Evolutionary conservation across 2,113 vertebrate species (phyloP), one percentile per base, ranked within the genome.

Genomic region (Myiozetetes cayanensis): DNA sequence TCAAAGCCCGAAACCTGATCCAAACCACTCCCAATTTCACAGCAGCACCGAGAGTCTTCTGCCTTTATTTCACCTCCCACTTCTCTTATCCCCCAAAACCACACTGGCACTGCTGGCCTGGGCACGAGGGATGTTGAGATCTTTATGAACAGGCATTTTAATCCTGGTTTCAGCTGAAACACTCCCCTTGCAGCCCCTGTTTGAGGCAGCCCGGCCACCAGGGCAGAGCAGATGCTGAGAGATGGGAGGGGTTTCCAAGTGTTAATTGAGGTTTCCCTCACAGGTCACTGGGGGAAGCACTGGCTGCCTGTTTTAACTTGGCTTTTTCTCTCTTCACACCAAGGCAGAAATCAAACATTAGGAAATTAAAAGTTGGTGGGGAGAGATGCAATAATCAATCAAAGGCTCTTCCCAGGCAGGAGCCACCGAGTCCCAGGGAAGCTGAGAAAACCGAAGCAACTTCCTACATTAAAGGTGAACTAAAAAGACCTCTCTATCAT

Each of bases 271-370:
- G 41, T 80, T 90, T 49, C 33, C 28, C 37, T 24, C 79, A 0
- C 35, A 21, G 71, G 37, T 44, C 46, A 13, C 63, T 2, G 49
- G 55, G 55, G 62, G 59, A 74, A 25, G 7, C 12, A 16, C 63
- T 66, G 21, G 20, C 83, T 88, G 67, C 35, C 74, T 86, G 39
- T 7, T 95, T 89, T n/a, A 71, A 55, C 65, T 83, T 6, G 24
- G 52, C 14, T 77, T 77, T 41, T 70, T 20, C 63, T 87, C 74
- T 71, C 93, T 84, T 76, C 10, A 52, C 75, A 55, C 75, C 19
- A 5, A 39, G 81, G 15, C 65, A 90, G 39, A 91, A 91, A 71
- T 86, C 80, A 93, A 94, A 74, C 66, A 75, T 47, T 23, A 39
- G 80, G 41, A 62, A 93, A 84, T 65, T 53, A 89, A 91, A 85